Evolutionary conservation across 2,113 vertebrate genomes (phyloP), one percentile per base, ranked within the genome.

Genomic region (Catharus bicknelli): DNA sequence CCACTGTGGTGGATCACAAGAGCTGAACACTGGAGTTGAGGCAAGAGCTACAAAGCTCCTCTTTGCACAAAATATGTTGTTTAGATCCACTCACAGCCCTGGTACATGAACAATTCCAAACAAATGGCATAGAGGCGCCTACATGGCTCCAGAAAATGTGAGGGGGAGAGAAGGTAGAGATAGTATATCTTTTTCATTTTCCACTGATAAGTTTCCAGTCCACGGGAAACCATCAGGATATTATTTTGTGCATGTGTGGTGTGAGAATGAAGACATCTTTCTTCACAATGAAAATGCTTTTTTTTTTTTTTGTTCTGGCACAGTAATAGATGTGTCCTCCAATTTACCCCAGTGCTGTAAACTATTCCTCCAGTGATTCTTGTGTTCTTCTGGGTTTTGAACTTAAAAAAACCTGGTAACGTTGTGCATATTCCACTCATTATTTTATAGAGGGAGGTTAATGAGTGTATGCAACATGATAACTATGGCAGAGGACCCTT

Each of bases 401-500:
- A 43, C 20, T 84, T 58, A 50, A 14, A 72, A 93, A 48, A 72
- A 94, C 36, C 26, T 51, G 19, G 32, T 76, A 64, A 82, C 11
- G 1, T 36, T 75, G 30, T 27, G 38, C 66, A 66, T 76, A 83
- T 73, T 85, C 54, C 38, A 32, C 21, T 70, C 85, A 38, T 94
- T 88, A 70, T 82, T 95, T 89, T 90, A 69, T 73, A 73, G 23
- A 79, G 21, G 32, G 86, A 90, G 57, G 70, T 94, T 95, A 93
- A 91, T 77, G 81, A 91, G 38, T 18, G 10, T 43, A 23, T 70
- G 89, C 91, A 96, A 95, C 51, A 40, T 61, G 88, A 92, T 92
- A 85, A 89, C 86, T 87, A 58, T 34, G 59, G 74, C 66, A 94
- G 58, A 85, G 42, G 42, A 96, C n/a, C 34, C 85, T 21, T 30